Evolutionary conservation across 2,797 vertebrate genomes (phyloP), one percentile per base, ranked within the genome.

Genomic region (Brachymystax lenok): DNA sequence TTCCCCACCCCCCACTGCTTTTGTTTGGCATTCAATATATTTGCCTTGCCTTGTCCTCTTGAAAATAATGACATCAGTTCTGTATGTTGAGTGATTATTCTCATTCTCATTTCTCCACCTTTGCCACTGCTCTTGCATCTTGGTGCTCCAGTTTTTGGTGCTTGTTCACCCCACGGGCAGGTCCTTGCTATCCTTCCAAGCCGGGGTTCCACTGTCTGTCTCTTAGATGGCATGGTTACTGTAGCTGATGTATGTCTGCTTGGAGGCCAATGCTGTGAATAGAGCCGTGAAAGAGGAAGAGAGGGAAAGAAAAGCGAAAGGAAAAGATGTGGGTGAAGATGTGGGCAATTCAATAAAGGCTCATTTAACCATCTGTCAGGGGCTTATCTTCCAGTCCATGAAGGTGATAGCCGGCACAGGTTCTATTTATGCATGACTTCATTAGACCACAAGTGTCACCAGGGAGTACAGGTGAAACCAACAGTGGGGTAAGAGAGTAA

Each of bases 181-280:
- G 81, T 78, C 76, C 40, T 69, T 66, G 78, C 73, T 86, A 70
- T 69, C 24, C 83, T 76, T 77, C 81, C 79, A 8, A 71, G 4
- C 5, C 54, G 75, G 83, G 68, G 54, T 71, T 27, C 54, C 30
- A 51, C 21, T 84, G 78, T 80, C 73, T 56, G 74, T 83, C 54
- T 33, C 86, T 93, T 96, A 98, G 94, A 98, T 97, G 75, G 96
- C 96, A 51, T 98, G 97, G 95, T 98, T 98, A 93, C 95, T 98
- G 87, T 98, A 98, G 94, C 95, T 97, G 93, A 98, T 97, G 64
- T 98, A 98, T 74, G 97, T 98, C 93, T 97, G 97, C 92, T 97
- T 98, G 90, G 96, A 96, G 83, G 96, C 95, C 94, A 96, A 87
- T 17, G 88, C 97, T 98, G 91, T n/a, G 35, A 24, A 66, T 19